Evolutionary conservation across 2,797 vertebrate species (phyloP), one percentile per base, ranked within the genome.

Genomic region (Bradypus variegatus): DNA sequence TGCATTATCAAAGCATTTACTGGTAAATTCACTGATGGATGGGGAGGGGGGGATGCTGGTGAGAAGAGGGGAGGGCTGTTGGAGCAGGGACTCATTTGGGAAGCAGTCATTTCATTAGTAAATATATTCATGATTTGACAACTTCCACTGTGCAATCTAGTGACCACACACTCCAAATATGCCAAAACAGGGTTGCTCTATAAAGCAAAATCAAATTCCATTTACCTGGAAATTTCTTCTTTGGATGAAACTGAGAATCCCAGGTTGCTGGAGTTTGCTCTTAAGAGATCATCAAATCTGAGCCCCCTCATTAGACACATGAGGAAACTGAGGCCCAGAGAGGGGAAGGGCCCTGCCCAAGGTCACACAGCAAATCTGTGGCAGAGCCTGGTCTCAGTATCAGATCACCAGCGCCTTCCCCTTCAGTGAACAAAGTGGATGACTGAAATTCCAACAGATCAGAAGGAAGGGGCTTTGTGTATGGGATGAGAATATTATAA

Each of bases 51-150:
- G 16, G 55, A 67, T 2, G 33, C 85, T 38, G 19, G 33, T 29
- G 92, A 78, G 75, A 62, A 78, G 64, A 84, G 55, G 50, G 88
- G 23, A 73, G 86, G 85, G 21, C 86, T n/a, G 19, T 12, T 31
- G 33, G 75, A 53, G 73, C 50, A 86, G 55, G 53, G 93, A 67
- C 58, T 90, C 18, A 25, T 81, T 84, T 50, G 53, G 83, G 67
- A 80, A 80, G 86, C 50, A 81, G 41, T 89, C 31, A 45, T 83
- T 80, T 94, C 93, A 64, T 93, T 93, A 94, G 91, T 89, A 79
- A 94, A 93, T 72, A 80, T 41, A 88, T 80, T 94, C 93, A 92
- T 53, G 78, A 89, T 76, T 65, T 58, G 33, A 89, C 64, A 88
- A 36, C 79, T 65, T 84, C 91, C 86, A 75, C 65, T 31, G 0